A percentile compares a stretch with the other conserved stretches of the same genome.
Conservation (phyloP, 1,140 invertebrate species). For the Sesamia nonagrioides region DNA sequence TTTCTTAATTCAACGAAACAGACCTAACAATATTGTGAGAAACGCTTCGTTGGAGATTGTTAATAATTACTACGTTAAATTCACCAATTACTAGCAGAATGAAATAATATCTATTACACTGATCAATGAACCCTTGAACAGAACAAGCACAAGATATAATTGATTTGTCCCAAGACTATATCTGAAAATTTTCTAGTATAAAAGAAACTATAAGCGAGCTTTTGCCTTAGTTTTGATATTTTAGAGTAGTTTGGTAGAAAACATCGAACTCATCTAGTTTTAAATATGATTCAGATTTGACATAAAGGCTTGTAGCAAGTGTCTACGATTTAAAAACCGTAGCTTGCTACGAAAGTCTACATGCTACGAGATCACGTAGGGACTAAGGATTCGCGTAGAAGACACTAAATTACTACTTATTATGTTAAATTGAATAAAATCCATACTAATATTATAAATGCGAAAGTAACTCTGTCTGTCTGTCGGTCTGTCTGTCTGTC, state of each 20-base stretch:
- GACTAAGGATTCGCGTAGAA: not conserved
- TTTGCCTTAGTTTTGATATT: no score
- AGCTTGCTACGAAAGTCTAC: slow-evolving; percentile 18
- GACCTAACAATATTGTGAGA: slow-evolving; percentile 14
- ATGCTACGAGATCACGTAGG: slow-evolving; percentile 10
- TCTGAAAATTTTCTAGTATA: no score
- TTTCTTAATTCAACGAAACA: slow-evolving; percentile 13
- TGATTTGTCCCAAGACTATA: not conserved
- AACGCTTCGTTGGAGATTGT: not conserved
- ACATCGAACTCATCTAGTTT: no score
- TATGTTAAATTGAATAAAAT: no score
- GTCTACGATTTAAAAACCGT: not conserved
- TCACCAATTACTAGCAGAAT: slow-evolving; percentile 11
- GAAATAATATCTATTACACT: not conserved
- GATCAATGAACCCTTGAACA: not conserved
- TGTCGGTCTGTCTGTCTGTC: no score
- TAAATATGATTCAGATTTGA: no score
- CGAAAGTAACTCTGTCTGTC: no score
- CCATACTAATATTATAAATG: no score
- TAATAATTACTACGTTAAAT: slow-evolving; percentile 11
- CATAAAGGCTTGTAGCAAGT: not conserved
- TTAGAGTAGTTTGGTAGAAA: no score
- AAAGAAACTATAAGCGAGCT: no score
- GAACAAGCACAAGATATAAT: not conserved
- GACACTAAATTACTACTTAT: no score